phyloP scores from a whole-genome alignment of 2,888 invertebrate genomes.

The Vesta saturnalis region DNA sequence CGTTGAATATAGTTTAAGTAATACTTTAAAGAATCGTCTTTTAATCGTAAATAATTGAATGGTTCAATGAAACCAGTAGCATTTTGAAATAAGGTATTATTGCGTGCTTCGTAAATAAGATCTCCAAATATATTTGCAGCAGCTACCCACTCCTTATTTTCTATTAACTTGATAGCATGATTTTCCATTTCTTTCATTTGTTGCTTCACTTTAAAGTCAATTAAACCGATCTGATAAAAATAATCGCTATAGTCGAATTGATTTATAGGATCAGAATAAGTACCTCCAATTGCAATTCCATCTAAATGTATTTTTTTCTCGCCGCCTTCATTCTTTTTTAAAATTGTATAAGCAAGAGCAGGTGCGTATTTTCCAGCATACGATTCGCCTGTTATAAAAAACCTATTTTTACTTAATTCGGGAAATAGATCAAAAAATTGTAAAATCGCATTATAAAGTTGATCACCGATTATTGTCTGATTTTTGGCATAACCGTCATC shows the following conservation, averaged over 20 bases:
- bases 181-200: no score
- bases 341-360: slow-evolving; percentile 74
- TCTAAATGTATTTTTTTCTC: no score
- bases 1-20: slow-evolving; percentile 50
- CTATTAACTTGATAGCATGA: no score
- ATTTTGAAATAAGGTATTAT: no score
- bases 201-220: no score
- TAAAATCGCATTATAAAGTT: slow-evolving; percentile 70
- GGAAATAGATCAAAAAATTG: slow-evolving; percentile 85
- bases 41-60: slow-evolving; percentile 73
- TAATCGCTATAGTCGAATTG: slow-evolving; percentile 77
- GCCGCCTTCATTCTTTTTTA: slow-evolving; percentile 70
- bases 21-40: slow-evolving; percentile 60
- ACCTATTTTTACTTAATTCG: slow-evolving; percentile 72
- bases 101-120: slow-evolving; percentile 65
- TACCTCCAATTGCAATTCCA: slow-evolving; percentile 78
- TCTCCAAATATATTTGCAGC: slow-evolving; percentile 73
- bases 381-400: slow-evolving; percentile 87
- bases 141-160: slow-evolving; percentile 67
- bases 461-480: slow-evolving; percentile 79
- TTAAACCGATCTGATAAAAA: no score
- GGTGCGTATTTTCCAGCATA: slow-evolving; percentile 75
- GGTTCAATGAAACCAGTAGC: slow-evolving; percentile 76
- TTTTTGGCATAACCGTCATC: slow-evolving; percentile 79
- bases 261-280: slow-evolving; percentile 76